phyloP scores from a whole-genome alignment of 2,797 vertebrate genomes.

The Protonibea diacanthus region DNA sequence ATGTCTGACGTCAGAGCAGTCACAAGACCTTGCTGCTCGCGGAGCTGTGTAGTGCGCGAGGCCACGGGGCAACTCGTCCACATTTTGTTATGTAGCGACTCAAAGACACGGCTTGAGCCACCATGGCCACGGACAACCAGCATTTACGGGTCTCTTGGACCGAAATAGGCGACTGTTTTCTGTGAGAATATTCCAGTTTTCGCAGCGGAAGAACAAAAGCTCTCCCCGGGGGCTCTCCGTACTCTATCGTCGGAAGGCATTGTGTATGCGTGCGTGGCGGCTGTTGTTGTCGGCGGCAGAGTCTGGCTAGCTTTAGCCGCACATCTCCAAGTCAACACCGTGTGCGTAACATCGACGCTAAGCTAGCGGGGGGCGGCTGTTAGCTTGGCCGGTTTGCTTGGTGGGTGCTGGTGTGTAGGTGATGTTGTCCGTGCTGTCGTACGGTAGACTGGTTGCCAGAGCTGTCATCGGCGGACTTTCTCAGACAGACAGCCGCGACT shows the following conservation, averaged over 20 bases:
- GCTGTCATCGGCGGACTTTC: slow-evolving; percentile 97
- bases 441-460: slow-evolving; percentile 94
- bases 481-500: slow-evolving; percentile 96
- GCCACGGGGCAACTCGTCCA: slow-evolving; percentile 15
- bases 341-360: slow-evolving; percentile 39
- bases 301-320: slow-evolving; percentile 6
- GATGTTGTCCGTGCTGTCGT: slow-evolving; percentile 97
- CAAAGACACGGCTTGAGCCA: slow-evolving; percentile 11
- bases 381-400: slow-evolving; percentile 78
- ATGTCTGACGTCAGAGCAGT: slow-evolving; percentile 82
- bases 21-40: slow-evolving; percentile 74
- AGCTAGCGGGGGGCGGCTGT: slow-evolving; percentile 70
- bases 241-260: slow-evolving; percentile 11
- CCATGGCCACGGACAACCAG: slow-evolving; percentile 60
- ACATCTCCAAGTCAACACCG: slow-evolving; percentile 35
- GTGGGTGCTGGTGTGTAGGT: slow-evolving; percentile 77
- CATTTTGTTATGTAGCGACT: slow-evolving; percentile 40
- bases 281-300: slow-evolving; percentile 24
- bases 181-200: not conserved
- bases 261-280: slow-evolving; percentile 50
- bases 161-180: not conserved
- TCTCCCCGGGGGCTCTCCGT: not conserved
- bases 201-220: not conserved
- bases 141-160: not conserved
- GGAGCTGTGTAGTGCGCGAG: slow-evolving; percentile 16